Evolutionary conservation across 2,888 invertebrate species (phyloP), one percentile per base, ranked within the genome.

Genomic region (Pristionchus mayeri): DNA sequence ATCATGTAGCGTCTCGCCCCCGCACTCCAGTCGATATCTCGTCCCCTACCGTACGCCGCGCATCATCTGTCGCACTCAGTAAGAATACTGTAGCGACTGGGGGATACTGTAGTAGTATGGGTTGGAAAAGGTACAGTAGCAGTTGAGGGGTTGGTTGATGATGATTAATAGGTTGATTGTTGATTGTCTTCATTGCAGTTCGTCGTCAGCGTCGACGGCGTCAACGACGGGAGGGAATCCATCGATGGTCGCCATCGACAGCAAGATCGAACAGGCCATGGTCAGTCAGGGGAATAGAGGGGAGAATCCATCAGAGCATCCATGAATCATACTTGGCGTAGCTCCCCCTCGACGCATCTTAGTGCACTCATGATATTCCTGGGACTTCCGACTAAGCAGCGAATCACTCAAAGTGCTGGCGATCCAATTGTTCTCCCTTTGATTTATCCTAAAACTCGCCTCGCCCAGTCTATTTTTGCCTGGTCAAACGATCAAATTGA

Each of bases 181-280:
- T 78, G n/a, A 78, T 71, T 24, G 7, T 52, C 16, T 48, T 21
- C 21, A 30, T 79, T 79, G 3, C 80, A 80, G 80, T 80, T 80
- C 82, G 37, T 82, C 82, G 9, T 63, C 82, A 13, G 54, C 40
- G 11, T 57, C 40, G 9, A 40, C 60, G 6, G 27, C 67, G 63
- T 60, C 63, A n/a, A 57, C 18, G 11, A 71, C 80, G 18, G 85
- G 80, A 13, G 40, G 52, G 7, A 52, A 57, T 21, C 24, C 86
- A 24, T 67, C 44, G 63, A 79, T 86, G 84, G 84, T 85, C 13
- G 86, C 85, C 0, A 86, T 86, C 78, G 86, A 86, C 63, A 80
- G 63, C 54, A 86, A 86, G 82, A 86, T 86, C 81, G 86, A 86
- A 52, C 86, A 86, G 48, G 86, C 86, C 0, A 86, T 86, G 86